phyloP scores from a whole-genome alignment of 2,797 vertebrate genomes.

The Mastacembelus armatus region DNA sequence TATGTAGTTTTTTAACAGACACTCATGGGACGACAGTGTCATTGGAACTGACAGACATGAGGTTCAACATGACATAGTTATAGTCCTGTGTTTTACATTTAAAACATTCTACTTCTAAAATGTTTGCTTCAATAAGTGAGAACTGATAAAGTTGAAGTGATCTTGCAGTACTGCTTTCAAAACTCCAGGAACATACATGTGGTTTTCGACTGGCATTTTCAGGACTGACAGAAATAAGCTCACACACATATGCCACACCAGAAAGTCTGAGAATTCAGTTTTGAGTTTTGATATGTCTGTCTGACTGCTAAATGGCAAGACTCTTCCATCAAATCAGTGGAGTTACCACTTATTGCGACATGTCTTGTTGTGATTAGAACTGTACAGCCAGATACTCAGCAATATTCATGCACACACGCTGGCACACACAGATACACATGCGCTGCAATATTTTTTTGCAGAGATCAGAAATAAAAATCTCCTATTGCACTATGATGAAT shows the following conservation, averaged over 20 bases:
- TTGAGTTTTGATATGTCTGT: conserved; percentile 10
- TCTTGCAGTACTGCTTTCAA: not conserved
- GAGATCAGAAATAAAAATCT: conserved; percentile 70
- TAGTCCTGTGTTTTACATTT: too few species aligned
- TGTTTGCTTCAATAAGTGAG: not conserved
- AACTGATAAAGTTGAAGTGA: not conserved
- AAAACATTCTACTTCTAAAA: not conserved
- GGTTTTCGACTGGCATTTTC: conserved; percentile 2
- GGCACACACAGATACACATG: not conserved
- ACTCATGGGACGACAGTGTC: not conserved
- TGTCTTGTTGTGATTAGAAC: conserved; percentile 9
- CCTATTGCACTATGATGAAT: conserved; percentile 64
- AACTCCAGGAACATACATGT: not conserved
- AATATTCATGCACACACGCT: conserved; percentile 8
- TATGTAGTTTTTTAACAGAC: too few species aligned
- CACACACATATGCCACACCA: not conserved
- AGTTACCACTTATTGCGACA: conserved; percentile 11
- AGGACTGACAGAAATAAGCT: not conserved
- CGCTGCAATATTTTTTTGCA: conserved; percentile 18
- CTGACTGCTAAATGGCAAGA: conserved; percentile 21
- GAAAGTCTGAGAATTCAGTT: conserved; percentile 2
- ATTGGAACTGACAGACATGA: not conserved
- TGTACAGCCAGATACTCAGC: too few species aligned
- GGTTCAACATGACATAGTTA: too few species aligned
- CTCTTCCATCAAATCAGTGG: conserved; percentile 31